phyloP scores from a whole-genome alignment of 2,888 invertebrate species.

The Notodonta ziczac region DNA sequence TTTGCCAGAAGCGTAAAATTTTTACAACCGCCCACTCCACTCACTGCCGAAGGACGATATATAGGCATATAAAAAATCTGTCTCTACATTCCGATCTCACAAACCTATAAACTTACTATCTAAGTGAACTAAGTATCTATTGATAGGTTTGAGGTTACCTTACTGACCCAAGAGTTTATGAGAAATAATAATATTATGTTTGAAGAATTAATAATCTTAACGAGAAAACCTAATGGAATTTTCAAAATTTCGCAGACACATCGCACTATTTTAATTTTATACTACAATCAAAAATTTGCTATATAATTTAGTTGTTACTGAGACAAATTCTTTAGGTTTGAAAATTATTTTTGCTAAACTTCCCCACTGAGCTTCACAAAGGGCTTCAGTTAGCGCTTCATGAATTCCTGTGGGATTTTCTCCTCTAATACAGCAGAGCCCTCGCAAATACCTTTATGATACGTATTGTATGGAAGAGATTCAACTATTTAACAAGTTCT shows the following conservation, averaged over 20 bases:
- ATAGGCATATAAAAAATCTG: conserved; percentile 39
- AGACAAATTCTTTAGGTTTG: background rate
- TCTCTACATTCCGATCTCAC: conserved; percentile 4
- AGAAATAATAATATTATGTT: no score
- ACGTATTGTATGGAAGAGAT: background rate
- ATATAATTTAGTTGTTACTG: conserved; percentile 10
- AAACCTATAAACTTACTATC: background rate
- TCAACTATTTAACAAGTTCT: background rate
- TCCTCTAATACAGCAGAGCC: background rate
- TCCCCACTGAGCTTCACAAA: background rate
- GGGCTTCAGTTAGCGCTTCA: background rate
- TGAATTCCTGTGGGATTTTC: background rate
- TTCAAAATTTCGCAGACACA: no score
- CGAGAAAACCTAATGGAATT: no score
- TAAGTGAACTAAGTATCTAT: no score
- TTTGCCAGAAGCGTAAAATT: conserved; percentile 67
- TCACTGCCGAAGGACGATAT: conserved; percentile 44
- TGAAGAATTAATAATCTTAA: no score
- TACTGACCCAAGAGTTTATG: no score
- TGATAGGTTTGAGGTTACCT: no score
- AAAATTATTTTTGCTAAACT: background rate
- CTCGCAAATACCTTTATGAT: background rate
- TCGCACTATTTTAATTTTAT: no score
- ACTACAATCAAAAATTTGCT: no score
- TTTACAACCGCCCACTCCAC: conserved; percentile 57